A percentile compares a stretch with the other conserved stretches of the same genome.
Evolutionary conservation across 2,113 vertebrate genomes (phyloP).

Genomic region (Coryphaenoides rupestris): DNA sequence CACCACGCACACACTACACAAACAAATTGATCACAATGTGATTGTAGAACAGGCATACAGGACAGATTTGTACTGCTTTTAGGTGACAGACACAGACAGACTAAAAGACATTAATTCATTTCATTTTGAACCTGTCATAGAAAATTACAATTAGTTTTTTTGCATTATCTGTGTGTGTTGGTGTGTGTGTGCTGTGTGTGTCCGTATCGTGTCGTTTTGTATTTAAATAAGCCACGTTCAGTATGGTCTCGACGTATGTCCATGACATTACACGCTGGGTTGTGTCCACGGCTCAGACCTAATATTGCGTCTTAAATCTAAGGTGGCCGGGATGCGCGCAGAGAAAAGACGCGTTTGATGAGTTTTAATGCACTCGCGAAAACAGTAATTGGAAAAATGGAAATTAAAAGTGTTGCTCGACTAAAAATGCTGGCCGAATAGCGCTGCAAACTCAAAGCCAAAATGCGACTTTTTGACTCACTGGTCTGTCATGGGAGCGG

Average conservation of each 20-base stretch:
- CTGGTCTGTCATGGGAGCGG: no score
- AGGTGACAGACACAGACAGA: no score
- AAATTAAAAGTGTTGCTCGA: conserved; percentile 13
- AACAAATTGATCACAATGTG: neutral
- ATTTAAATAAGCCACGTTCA: no score
- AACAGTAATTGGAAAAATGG: neutral
- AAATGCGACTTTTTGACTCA: no score
- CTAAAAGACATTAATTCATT: no score
- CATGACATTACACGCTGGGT: conserved; percentile 34
- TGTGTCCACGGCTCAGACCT: conserved; percentile 10
- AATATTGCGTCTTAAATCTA: conserved; percentile 46
- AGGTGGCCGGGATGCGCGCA: neutral
- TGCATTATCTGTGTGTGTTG: conserved; percentile 6
- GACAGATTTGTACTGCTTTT: neutral
- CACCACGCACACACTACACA: neutral
- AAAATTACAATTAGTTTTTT: no score
- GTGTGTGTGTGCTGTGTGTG: no score
- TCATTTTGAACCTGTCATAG: no score
- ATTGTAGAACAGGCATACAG: neutral
- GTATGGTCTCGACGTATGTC: conserved; percentile 32
- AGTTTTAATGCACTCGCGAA: conserved; percentile 28
- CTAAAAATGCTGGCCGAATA: conserved; percentile 37
- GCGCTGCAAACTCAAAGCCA: neutral
- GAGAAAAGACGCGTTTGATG: conserved; percentile 10
- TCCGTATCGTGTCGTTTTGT: no score